Base-by-base conservation (phyloP, 1,140 invertebrate genomes). In the Delia radicum region DNA sequence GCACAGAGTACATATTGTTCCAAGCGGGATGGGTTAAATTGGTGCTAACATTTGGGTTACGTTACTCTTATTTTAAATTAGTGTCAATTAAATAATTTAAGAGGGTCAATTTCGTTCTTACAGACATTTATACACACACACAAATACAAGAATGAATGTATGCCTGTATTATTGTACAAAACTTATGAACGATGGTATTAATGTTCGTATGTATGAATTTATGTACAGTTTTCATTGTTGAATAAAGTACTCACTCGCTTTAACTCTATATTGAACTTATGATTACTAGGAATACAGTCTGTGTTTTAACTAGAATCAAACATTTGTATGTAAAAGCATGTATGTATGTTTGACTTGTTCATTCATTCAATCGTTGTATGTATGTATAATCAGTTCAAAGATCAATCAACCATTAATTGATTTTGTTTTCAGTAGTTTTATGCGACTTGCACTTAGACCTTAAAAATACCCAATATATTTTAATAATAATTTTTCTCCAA, bases 41-140 rank as follows among this genome's bases (percentile, higher is more conserved):
- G 63, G 31, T 75, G 63, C 62, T 26, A 67, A 28, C 63, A 65
- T 29, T 67, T 33, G 74, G 37, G 37, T 46, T 26, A 42, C 48
- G 31, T 71, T 69, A 46, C 69, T 33, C 29, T 63, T 28, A 69
- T 77, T 80, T 78, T 84, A 84, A 84, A 84, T 84, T 84, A 84
- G 81, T 84, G 82, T 84, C 82, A 84, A 84, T 84, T 84, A 84
- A 84, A 82, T 84, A 84, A 84, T 84, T 84, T 84, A 82, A 84
- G 83, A 80, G 79, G 82, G 82, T 84, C 82, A 83, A 31, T 73
- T 73, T 18, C 67, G 61, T 67, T 27, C 29, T 24, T 37, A 8
- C 37, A 69, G 3, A 37, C 65, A 69, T 37, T 33, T 7, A 21
- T 24, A 69, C 3, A 2, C 24, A 69, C 29, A 31, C 18, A 48